These are phyloP conservation scores for Drosophila kohkoa DNA, from an alignment of 1,140 invertebrate species.

Conservation along the genomic window DNA sequence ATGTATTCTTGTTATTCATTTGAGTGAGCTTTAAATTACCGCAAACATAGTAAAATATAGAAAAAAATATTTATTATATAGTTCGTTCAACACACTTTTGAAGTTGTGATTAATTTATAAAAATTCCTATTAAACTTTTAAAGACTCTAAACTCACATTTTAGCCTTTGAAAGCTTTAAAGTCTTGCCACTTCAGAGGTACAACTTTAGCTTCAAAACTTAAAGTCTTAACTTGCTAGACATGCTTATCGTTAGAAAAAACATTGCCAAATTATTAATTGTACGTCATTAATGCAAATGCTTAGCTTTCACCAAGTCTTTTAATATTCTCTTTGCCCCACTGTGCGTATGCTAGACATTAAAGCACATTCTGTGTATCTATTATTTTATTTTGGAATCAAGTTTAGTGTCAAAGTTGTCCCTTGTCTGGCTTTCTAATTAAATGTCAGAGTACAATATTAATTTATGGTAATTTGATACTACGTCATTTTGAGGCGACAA, in stretches of 20 bases:
- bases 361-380: background rate
- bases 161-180: no score
- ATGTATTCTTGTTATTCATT: no score
- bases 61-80: no score
- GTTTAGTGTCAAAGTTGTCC: constrained; percentile 54
- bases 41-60: no score
- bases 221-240: background rate
- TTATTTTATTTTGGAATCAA: constrained; percentile 54
- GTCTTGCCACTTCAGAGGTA: no score
- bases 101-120: no score
- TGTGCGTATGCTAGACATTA: constrained; percentile 18
- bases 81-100: no score
- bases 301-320: background rate
- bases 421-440: constrained; percentile 72
- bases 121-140: no score
- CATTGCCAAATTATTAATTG: background rate
- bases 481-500: constrained; percentile 49
- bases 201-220: no score
- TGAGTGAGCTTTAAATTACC: no score
- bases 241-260: no score
- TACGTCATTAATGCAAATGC: background rate
- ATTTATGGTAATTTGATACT: constrained; percentile 82
- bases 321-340: background rate
- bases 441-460: constrained; percentile 68
- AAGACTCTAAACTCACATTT: no score